Evolutionary conservation across 2,888 invertebrate genomes (phyloP).

Genomic region (Chymomyza fuscimana): DNA sequence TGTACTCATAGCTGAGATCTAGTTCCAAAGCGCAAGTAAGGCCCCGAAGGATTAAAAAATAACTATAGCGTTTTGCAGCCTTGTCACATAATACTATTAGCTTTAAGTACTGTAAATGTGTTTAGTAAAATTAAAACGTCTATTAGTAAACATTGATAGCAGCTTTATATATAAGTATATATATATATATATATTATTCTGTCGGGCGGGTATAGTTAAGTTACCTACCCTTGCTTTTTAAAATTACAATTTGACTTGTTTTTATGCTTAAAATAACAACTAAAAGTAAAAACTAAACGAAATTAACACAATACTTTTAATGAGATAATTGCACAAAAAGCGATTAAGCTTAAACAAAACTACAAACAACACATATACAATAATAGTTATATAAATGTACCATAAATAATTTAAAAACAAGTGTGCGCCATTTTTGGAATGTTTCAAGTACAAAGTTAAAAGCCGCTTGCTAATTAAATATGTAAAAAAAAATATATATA

Average conservation of each 20-base stretch:
- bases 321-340: constrained; percentile 41
- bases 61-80: not conserved
- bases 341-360: constrained; percentile 7
- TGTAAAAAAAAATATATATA: not conserved
- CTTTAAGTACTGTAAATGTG: not conserved
- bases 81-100: constrained; percentile 1
- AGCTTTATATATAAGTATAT: constrained; percentile 29
- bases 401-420: constrained; percentile 8
- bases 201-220: not conserved
- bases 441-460: constrained; percentile 25
- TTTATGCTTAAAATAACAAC: constrained; percentile 14
- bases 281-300: constrained; percentile 17
- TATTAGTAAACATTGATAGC: constrained; percentile 20
- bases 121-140: not conserved
- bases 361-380: not conserved
- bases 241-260: constrained; percentile 42
- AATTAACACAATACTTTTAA: constrained; percentile 36
- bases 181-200: constrained; percentile 23
- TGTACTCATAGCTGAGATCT: too few species aligned
- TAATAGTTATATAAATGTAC: constrained; percentile 18
- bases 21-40: too few species aligned
- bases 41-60: too few species aligned
- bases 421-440: constrained; percentile 28
- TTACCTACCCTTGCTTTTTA: constrained; percentile 14
- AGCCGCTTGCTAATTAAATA: constrained; percentile 14